Base-by-base conservation (phyloP, 2,113 vertebrate genomes). In the Myocastor coypus region DNA sequence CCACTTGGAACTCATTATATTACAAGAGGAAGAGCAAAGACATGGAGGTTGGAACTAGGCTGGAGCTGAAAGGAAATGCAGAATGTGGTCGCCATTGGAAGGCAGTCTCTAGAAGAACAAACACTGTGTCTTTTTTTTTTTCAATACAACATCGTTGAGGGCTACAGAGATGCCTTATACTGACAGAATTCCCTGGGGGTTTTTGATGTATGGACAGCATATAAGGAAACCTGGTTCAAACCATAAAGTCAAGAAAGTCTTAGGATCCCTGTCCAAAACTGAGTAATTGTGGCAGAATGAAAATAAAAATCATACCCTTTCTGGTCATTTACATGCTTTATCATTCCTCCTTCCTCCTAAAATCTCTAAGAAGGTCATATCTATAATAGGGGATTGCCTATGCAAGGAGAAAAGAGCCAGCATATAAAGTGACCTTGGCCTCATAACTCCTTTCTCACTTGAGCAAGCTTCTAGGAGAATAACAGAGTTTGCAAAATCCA, bases 11-110 rank as follows among this genome's bases (percentile, higher is more conserved):
- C 11, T 3, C 57, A 73, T 59, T 69, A 80, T 63, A 61, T 19
- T 84, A 71, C 73, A 75, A 52, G 84, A 83, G 83, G 46, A 87
- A 85, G 83, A 92, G 16, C 9, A 85, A 96, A 88, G 59, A 42
- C 46, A 8, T 24, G 85, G 20, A 28, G 28, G 4, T 64, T 96
- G 24, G 42, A 73, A 50, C 17, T 52, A 50, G 12, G 69, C 68
- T 80, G 10, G 50, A 75, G 30, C 17, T 77, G 12, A 19, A 24
- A 83, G 50, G 24, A 85, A 69, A 86, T 89, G 20, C 50, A 63
- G 22, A 20, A n/a, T 80, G 84, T 88, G 61, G 9, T 75, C 89
- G 50, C 50, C n/a, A 46, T 40, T 86, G 52, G n/a, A 77, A 46
- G 90, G 7, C 7, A 57, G 59, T 1, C 34, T 94, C 66, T 90